These are phyloP conservation scores for Paracanthobrama guichenoti DNA, from an alignment of 2,113 vertebrate genomes.

Conservation along the genomic window DNA sequence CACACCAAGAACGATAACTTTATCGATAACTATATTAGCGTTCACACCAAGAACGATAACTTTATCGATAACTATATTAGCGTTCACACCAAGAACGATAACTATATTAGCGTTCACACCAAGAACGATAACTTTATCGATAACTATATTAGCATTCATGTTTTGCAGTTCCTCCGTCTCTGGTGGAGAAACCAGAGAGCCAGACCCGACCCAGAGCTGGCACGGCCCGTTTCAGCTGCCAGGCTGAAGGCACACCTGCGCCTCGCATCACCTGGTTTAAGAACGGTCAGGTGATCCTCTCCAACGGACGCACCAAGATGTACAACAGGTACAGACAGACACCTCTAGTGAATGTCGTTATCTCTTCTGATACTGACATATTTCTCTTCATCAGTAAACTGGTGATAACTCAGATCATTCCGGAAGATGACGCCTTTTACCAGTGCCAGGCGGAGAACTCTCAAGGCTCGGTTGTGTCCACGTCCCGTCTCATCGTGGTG, in stretches of 20 bases:
- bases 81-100: too few species aligned
- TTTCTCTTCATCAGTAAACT: conserved; percentile 80
- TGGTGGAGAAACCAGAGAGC: conserved; percentile 92
- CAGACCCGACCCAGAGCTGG: conserved; percentile 94
- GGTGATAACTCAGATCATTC: conserved; percentile 98
- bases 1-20: too few species aligned
- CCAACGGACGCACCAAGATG: conserved; percentile 97
- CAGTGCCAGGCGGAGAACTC: conserved; percentile 94
- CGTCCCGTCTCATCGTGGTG: conserved; percentile 90
- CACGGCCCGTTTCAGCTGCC: conserved; percentile 94
- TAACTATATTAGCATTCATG: too few species aligned
- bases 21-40: too few species aligned
- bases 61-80: too few species aligned
- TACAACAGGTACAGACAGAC: conserved; percentile 88
- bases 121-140: too few species aligned
- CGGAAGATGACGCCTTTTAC: conserved; percentile 96
- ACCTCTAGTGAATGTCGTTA: background rate
- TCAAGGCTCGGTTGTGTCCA: conserved; percentile 85
- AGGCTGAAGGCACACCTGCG: conserved; percentile 86
- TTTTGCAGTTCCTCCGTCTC: conserved; percentile 84
- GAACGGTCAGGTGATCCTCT: conserved; percentile 89
- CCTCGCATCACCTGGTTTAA: conserved; percentile 94
- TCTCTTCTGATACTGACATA: background rate
- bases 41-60: too few species aligned
- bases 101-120: too few species aligned